Evolutionary conservation across 2,113 vertebrate species (phyloP), one percentile per base, ranked within the genome.

Genomic region (Hemiprocne comata): DNA sequence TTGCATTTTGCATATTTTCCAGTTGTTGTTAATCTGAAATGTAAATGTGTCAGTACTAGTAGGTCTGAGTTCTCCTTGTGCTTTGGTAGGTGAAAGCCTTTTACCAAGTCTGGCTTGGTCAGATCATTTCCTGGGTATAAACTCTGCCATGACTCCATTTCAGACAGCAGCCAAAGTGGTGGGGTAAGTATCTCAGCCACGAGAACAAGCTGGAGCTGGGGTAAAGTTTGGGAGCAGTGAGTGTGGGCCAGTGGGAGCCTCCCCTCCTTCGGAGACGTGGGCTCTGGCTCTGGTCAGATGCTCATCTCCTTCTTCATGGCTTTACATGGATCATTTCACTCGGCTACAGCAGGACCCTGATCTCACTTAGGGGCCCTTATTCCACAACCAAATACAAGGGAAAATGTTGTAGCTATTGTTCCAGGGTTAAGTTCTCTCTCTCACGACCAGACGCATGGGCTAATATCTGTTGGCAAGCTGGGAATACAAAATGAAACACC

Each of bases 401-500:
- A 38, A 79, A 80, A 58, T 10, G 48, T 33, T 42, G 31, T 53
- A 83, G 72, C 72, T 94, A 10, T 89, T 89, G 54, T 86, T 91
- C 26, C 72, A 78, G 67, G 76, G 48, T 93, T 91, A 80, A 84
- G 67, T 87, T 87, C 38, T 91, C 76, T 54, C 53, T 83, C 54
- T 55, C 67, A 14, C 10, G 3, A 86, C 44, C 64, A 69, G 88
- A 79, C 81, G 71, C 61, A 8, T 34, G 85, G 72, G 33, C 58
- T 75, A 50, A 54, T 80, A 75, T 83, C 81, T 87, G 85, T 29
- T 89, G 87, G 81, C 85, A 91, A 80, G 85, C 88, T 73, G 91
- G 73, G 82, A 73, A 77, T 65, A 12, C 91, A 46, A 83, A 87
- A 94, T 89, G 88, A 87, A 94, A 89, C 88, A 67, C 83, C 81